Evolutionary conservation across 2,888 invertebrate genomes (phyloP).

Genomic region (Drepanosiphum platanoidis): DNA sequence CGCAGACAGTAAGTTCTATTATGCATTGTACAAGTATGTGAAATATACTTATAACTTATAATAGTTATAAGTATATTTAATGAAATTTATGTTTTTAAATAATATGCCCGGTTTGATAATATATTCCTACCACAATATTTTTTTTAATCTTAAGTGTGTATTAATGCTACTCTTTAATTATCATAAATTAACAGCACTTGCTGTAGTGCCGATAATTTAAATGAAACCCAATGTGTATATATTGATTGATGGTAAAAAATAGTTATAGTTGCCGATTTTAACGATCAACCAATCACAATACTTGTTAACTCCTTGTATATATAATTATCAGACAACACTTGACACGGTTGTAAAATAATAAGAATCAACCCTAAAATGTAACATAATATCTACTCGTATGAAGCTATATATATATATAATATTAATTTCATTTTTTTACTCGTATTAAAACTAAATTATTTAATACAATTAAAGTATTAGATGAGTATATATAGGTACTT

Average conservation of each 20-base stretch:
- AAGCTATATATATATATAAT: too few relatives aligned
- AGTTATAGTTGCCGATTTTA: not conserved
- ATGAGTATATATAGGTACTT: not conserved
- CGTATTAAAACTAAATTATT: not conserved
- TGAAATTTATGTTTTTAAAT: not conserved
- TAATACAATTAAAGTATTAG: not conserved
- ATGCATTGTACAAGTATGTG: not conserved
- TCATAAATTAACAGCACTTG: not conserved
- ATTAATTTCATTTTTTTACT: too few relatives aligned
- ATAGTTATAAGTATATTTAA: too few relatives aligned
- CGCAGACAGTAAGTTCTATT: not conserved
- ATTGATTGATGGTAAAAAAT: conserved; percentile 36
- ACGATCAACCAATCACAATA: conserved; percentile 35
- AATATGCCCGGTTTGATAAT: not conserved
- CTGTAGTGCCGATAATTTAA: not conserved
- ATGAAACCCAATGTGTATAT: not conserved
- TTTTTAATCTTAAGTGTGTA: conserved; percentile 37
- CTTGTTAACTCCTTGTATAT: conserved; percentile 22
- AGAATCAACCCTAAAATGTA: not conserved
- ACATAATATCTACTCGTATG: too few relatives aligned
- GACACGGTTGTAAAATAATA: not conserved
- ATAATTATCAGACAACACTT: not conserved
- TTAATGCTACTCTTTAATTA: not conserved
- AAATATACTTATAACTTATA: too few relatives aligned
- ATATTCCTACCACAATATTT: not conserved